These are phyloP conservation scores for Alsophila aescularia DNA, from an alignment of 2,888 invertebrate genomes.

Conservation along the genomic window DNA sequence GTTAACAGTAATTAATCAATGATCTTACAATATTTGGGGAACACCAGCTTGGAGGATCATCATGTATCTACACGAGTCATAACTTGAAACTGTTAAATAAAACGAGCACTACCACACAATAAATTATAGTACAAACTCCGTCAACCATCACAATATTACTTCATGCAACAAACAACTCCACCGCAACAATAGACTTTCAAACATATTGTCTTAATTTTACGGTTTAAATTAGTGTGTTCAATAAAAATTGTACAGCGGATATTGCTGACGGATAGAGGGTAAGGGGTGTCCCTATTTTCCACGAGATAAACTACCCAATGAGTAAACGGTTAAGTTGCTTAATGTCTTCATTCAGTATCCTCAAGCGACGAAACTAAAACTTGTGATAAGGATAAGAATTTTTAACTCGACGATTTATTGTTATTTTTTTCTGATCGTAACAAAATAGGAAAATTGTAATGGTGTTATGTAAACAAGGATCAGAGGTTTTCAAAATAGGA, in stretches of 20 bases:
- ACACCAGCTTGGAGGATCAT: too few relatives aligned
- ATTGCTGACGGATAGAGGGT: slow-evolving; percentile 46
- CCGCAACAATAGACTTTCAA: slow-evolving; percentile 9
- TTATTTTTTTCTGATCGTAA: too few relatives aligned
- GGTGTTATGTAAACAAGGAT: too few relatives aligned
- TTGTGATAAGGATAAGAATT: too few relatives aligned
- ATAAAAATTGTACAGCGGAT: not conserved
- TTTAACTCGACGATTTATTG: too few relatives aligned
- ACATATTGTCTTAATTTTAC: slow-evolving; percentile 1
- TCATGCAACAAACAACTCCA: slow-evolving; percentile 21
- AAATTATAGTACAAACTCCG: slow-evolving; percentile 15
- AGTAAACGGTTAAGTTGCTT: slow-evolving; percentile 53
- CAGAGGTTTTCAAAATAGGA: too few relatives aligned
- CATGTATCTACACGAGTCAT: too few relatives aligned
- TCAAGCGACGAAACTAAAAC: slow-evolving; percentile 7
- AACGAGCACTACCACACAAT: not conserved
- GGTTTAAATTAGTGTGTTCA: slow-evolving; percentile 26
- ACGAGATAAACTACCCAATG: slow-evolving; percentile 51
- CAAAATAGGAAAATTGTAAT: too few relatives aligned
- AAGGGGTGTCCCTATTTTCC: slow-evolving; percentile 52
- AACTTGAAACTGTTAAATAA: too few relatives aligned
- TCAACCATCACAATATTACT: slow-evolving; percentile 30
- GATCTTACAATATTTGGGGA: too few relatives aligned
- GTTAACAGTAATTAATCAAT: too few relatives aligned
- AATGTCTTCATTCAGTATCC: slow-evolving; percentile 50